Conservation (phyloP, 2,113 vertebrate species). For the Gracilinanus agilis region DNA sequence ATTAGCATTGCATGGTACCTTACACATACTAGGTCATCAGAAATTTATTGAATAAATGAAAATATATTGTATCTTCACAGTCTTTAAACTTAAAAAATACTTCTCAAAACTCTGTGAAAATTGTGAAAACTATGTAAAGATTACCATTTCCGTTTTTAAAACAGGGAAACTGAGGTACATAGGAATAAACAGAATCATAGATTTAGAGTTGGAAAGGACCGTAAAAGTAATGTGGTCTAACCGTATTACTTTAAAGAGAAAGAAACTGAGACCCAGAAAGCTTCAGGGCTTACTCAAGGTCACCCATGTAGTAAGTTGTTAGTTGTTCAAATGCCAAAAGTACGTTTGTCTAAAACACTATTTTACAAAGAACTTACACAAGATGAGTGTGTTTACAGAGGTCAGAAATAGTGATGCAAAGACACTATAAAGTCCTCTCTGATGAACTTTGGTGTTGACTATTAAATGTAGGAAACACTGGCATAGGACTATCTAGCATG, state of each 20-base stretch:
- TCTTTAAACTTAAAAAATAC: background rate
- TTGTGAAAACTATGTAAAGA: background rate
- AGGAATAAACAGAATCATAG: background rate
- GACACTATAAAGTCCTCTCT: too few species aligned
- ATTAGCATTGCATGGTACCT: background rate
- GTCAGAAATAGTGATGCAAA: too few species aligned
- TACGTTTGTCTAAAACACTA: too few species aligned
- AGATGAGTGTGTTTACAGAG: too few species aligned
- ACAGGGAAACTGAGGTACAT: background rate
- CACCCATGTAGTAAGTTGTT: background rate
- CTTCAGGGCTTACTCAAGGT: background rate
- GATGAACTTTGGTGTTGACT: too few species aligned
- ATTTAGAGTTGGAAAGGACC: background rate
- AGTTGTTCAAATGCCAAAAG: too few species aligned
- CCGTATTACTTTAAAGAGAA: background rate
- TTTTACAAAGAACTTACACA: too few species aligned
- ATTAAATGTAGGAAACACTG: too few species aligned
- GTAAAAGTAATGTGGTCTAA: background rate
- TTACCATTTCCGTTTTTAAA: background rate
- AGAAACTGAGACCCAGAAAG: background rate
- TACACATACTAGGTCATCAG: background rate
- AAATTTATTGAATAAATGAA: constrained; percentile 20
- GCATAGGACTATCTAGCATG: too few species aligned
- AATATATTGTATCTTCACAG: background rate
- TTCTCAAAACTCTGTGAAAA: background rate